Evolutionary conservation across 2,113 vertebrate genomes (phyloP), one percentile per base, ranked within the genome.

Genomic region (Cinclus cinclus): DNA sequence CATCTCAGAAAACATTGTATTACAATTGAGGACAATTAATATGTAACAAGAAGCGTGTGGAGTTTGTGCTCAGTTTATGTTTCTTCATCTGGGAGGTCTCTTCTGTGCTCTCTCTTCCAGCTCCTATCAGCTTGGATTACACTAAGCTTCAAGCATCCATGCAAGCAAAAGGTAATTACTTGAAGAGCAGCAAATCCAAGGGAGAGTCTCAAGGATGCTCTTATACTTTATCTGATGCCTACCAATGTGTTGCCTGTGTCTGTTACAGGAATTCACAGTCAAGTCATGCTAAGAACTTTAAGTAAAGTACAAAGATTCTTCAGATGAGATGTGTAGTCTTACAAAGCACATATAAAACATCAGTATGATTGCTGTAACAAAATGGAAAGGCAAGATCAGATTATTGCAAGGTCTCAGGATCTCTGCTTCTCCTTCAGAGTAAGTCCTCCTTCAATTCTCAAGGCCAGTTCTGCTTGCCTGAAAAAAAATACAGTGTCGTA

Each of bases 81-180:
- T 88, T 85, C 71, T 68, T n/a, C 62, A 35, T 87, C 86, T 65
- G 27, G 41, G 60, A 56, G 33, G 55, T 74, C 73, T 75, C 62
- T 84, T 84, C 75, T 87, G 52, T 82, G 30, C 46, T 84, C 20
- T 77, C 49, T 39, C 84, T 96, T 92, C 44, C 87, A 93, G 65
- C 46, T 83, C 39, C 82, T 44, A 83, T 96, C 91, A 89, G 50
- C 14, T 65, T 90, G 90, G 65, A 96, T 94, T 96, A 81, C 55
- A 46, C 39, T 93, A 77, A 84, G 8, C 22, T 94, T 85, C 91
- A 93, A 90, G 55, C 20, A 79, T 41, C n/a, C 63, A 25, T 59
- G 76, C 27, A 84, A 80, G 53, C 4, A 82, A 88, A 87, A 94
- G 63, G 62, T 71, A 83, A 83, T 94, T 90, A 56, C 37, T 41